Evolutionary conservation across 2,797 vertebrate genomes (phyloP), one percentile per base, ranked within the genome.

Genomic region (Cirrhinus molitorella): DNA sequence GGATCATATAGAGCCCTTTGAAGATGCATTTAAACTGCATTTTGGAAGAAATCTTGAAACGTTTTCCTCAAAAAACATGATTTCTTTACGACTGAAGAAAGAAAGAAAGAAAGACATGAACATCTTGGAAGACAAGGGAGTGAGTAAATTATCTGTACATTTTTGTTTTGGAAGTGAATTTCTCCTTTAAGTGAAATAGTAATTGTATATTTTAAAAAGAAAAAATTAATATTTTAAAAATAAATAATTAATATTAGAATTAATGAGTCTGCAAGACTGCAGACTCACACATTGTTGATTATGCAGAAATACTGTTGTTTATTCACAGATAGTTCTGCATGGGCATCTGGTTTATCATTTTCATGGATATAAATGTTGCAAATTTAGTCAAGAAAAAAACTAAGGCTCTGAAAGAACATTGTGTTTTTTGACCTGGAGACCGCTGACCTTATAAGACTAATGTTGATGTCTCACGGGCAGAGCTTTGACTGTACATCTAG

Each of bases 401-500:
- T 57, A 23, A 25, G 34, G 23, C 55, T n/a, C 25, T n/a, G 12
- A 47, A 34, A 45, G 79, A 73, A 65, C 68, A 65, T 81, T 73
- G 31, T 73, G 55, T 63, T 61, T 34, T 6, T 61, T 61, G 55
- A 49, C 40, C 3, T 71, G 55, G 19, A 72, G 40, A 81, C 23
- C 67, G 3, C 25, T 72, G 67, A 81, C 57, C 31, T 72, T 49
- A 73, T 63, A 59, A 59, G 19, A 71, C 40, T 49, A 51, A 49
- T 1, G 10, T 37, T 31, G 51, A 80, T 80, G 51, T 63, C 23
- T 8, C 40, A 66, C 17, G 28, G 75, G 34, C 76, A 19, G 49
- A 73, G 55, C 76, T 66, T 21, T 79, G 45, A 49, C 47, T 47
- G 43, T 73, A 45, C 49, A 61, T 73, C 65, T 65, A 74, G 1